Conservation (phyloP, 2,113 vertebrate genomes). For the Xiphophorus maculatus region DNA sequence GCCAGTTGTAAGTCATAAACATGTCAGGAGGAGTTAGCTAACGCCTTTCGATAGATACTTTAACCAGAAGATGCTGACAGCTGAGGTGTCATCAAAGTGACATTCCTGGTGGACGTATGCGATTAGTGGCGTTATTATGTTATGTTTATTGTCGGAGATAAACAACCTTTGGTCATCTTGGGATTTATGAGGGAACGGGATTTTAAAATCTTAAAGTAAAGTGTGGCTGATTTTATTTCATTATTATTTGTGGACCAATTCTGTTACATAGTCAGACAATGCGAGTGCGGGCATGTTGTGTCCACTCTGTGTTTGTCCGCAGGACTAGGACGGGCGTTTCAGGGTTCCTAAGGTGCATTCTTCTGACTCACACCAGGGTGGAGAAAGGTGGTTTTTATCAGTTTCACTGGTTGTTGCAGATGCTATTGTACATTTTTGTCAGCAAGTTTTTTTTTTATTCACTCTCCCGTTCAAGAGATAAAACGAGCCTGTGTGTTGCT, state of each 20-base stretch:
- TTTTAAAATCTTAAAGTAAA: no score
- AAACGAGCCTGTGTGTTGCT: constrained; percentile 12
- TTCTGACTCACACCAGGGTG: constrained; percentile 23
- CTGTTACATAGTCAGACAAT: constrained; percentile 15
- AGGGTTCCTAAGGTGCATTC: background rate
- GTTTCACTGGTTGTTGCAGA: constrained; percentile 2
- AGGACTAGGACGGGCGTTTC: background rate
- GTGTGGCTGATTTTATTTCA: background rate
- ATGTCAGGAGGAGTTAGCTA: constrained; percentile 47
- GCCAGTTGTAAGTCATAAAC: constrained; percentile 36
- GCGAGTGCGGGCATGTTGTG: background rate
- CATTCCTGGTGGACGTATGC: no score
- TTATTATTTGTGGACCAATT: constrained; percentile 26
- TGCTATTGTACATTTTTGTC: background rate
- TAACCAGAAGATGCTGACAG: constrained; percentile 9
- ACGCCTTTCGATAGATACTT: background rate
- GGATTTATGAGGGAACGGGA: background rate
- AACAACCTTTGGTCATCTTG: background rate
- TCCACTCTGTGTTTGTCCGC: background rate
- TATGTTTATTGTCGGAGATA: no score
- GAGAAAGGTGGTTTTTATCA: background rate
- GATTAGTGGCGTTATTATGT: background rate
- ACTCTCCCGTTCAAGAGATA: background rate
- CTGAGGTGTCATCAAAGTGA: background rate
- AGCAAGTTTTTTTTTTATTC: background rate